Evolutionary conservation across 2,113 vertebrate genomes (phyloP), one percentile per base, ranked within the genome.

Genomic region (Regulus satrapa): DNA sequence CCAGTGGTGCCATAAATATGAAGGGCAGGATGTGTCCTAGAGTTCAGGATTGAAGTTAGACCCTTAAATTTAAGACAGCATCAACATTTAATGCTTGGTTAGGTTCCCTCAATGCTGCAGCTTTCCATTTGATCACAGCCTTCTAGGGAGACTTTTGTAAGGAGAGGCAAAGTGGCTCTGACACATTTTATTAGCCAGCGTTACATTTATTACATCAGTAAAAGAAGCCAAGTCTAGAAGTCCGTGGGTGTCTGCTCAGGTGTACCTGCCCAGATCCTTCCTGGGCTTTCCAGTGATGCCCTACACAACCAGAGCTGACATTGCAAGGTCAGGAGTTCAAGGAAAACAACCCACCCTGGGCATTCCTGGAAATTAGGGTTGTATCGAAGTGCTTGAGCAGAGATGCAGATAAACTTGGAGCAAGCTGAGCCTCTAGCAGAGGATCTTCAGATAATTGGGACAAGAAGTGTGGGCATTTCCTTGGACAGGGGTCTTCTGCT

Each of bases 141-240:
- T 92, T 73, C 43, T 38, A 46, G 73, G 61, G 45, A 81, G 72
- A 64, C n/a, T 49, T 95, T 91, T 89, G 87, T 34, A 92, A 72
- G 94, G 46, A 91, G 69, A 91, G 61, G 52, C 45, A 61, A 86
- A 95, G 77, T 73, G 83, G 28, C 69, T 92, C 56, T 78, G 69
- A 91, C 85, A 82, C 14, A 45, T 81, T 95, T 97, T 95, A 96
- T 89, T 84, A 82, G 73, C 45, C 32, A 25, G 3, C 18, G 78
- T 81, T 84, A 71, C 43, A 40, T 87, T 84, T 94, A 92, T 68
- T 36, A 36, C 64, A 36, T 12, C 68, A 49, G 55, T 87, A 59
- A 68, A 91, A 71, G 40, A 36, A 86, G 64, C 45, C 77, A 68
- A 68, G 49, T 14, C 66, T 82, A 48, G 38, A 61, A 63, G 41